Base-by-base conservation (phyloP, 2,113 vertebrate species). In the Catharus fuscescens region DNA sequence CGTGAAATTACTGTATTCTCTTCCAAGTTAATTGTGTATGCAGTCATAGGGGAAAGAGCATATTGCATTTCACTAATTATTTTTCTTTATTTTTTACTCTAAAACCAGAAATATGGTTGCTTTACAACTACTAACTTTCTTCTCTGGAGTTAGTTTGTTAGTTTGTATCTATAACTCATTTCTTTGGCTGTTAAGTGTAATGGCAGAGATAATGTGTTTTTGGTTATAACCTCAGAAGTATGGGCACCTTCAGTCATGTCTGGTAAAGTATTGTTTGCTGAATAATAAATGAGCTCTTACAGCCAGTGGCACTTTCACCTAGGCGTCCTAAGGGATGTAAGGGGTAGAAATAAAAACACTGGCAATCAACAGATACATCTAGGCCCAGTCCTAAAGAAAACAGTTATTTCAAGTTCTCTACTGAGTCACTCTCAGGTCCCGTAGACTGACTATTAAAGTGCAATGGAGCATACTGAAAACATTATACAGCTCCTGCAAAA, bases 401-500 rank as follows among this genome's bases (percentile, higher is more conserved):
- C 0, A 2, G 18, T 67, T 86, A 42, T 90, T 91, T 66, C 3
- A 8, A 73, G 7, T 73, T 92, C n/a, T 86, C 45, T 66, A 62
- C 24, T 60, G 67, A 88, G 38, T 88, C 57, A 86, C 47, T 10
- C 12, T 81, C 66, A 34, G n/a, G 20, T 89, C 82, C 76, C 80
- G 47, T 31, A 57, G 61, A 32, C n/a, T 57, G 21, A 34, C 45
- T 87, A 65, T 85, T 80, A 83, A 95, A 92, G 18, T 47, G 18
- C 64, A 91, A 70, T 25, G 60, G 18, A 25, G 42, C 45, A 48
- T 42, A 65, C 6, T 81, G 36, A 89, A 93, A 95, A 13, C 21
- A 32, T 81, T 50, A 57, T 70, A 57, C 17, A 81, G 20, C 47
- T 92, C 59, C 84, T 95, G 93, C 50, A 95, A 91, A 96, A 95